phyloP scores from a whole-genome alignment of 1,140 invertebrate species.

The Drosophila cardini region DNA sequence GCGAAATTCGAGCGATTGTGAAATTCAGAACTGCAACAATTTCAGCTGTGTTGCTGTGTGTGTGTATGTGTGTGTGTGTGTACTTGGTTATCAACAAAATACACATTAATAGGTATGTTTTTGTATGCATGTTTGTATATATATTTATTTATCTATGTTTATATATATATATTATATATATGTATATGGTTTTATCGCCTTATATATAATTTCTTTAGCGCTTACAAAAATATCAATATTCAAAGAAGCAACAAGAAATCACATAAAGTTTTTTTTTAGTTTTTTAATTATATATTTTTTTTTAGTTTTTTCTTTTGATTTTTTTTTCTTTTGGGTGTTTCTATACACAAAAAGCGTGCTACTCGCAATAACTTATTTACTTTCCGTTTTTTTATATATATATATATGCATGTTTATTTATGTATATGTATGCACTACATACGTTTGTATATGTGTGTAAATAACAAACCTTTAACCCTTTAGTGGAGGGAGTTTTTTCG shows the following conservation, averaged over 20 bases:
- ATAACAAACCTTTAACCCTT: slow-evolving; percentile 53
- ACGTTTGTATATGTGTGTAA: slow-evolving; percentile 30
- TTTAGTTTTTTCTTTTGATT: slow-evolving; percentile 1
- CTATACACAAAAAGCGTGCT: slow-evolving; percentile 79
- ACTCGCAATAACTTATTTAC: slow-evolving; percentile 60
- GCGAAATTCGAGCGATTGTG: not conserved
- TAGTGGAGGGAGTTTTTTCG: slow-evolving; percentile 67
- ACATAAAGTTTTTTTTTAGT: slow-evolving; percentile 63
- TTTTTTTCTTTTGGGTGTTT: slow-evolving; percentile 27
- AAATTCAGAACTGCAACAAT: not conserved
- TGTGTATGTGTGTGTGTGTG: not conserved
- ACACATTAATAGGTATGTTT: slow-evolving; percentile 1
- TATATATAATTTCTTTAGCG: slow-evolving; percentile 57
- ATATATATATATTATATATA: slow-evolving; percentile 54
- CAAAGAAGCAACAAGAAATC: slow-evolving; percentile 80
- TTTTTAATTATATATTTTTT: not conserved
- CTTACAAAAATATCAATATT: slow-evolving; percentile 78
- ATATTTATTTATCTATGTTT: slow-evolving; percentile 6
- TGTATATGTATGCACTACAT: slow-evolving; percentile 21
- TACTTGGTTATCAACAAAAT: slow-evolving; percentile 8
- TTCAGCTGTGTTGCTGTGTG: not conserved
- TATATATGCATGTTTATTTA: slow-evolving; percentile 19
- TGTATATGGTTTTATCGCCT: slow-evolving; percentile 30
- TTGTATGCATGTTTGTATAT: slow-evolving; percentile 9
- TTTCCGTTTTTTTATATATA: slow-evolving; percentile 21